Base-by-base conservation (phyloP, 2,797 vertebrate species). In the Anas flavirostris region DNA sequence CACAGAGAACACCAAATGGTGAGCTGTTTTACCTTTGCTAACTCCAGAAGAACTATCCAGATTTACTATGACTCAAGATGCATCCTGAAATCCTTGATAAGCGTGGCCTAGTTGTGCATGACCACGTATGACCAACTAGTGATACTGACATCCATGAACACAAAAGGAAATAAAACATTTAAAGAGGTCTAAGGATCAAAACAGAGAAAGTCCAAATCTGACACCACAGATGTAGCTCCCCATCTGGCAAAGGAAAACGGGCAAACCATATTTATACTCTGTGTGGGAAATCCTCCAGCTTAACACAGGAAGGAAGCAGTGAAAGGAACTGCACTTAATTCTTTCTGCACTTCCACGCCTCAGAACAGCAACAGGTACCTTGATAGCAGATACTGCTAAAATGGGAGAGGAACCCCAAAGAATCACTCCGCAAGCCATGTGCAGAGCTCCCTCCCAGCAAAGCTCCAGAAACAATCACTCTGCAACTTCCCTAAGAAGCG, bases 81-180 rank as follows among this genome's bases (percentile, higher is more conserved):
- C 1, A 21, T 43, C 63, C 55, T 84, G 59, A 92, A 93, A 76
- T 56, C 56, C n/a, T 48, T 85, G 19, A 0, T 29, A 59, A 52
- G 19, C 19, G 7, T 37, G 29, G 60, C 26, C 58, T 78, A 22
- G 18, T 17, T 72, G 37, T 5, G 14, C 41, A 52, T 14, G 58
- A 68, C 50, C 10, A 44, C 4, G n/a, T 7, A 53, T 2, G 41
- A 16, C n/a, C 33, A 50, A 26, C 33, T 16, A 77, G 13, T 39
- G 58, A 82, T 50, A 72, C 0, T 62, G 58, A 75, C 17, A 50
- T 74, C 66, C 0, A 1, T 0, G 12, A 58, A 70, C 16, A 84
- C 62, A 80, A 77, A 3, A 60, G 12, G 52, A 87, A 94, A 35
- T 35, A 29, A 86, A 79, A 90, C 22, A 11, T 80, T 94, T 60